Base-by-base conservation (phyloP, 2,888 invertebrate genomes). In the Micropterix aruncella region DNA sequence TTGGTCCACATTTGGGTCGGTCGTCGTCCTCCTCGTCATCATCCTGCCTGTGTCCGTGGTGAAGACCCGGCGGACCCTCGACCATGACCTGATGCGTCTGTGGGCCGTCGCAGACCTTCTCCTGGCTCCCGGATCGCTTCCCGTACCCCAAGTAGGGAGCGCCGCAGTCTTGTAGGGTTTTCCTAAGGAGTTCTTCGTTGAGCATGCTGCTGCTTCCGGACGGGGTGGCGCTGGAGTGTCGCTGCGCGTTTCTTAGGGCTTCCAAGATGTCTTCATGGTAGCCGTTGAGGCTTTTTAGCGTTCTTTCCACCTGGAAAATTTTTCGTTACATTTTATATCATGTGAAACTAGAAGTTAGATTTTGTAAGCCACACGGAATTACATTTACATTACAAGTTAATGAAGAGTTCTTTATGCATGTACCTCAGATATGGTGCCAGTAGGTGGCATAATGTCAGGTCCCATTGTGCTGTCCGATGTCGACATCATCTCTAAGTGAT, bases 261-360 rank as follows among this genome's bases (percentile, higher is more conserved):
- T 89, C 89, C 53, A 93, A 74, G 55, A 93, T 86, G 59, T 90
- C 88, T 58, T 91, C 92, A 63, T 92, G 92, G 66, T 93, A 93
- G 38, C 91, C 92, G 60, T 91, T 90, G 38, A 92, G 73, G 48
- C 84, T 86, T 72, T 87, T 86, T n/a, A 90, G 71, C n/a, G 81
- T 83, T 42, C 82, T 68, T 57, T 84, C 83, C 5, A 38, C 38
- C 9, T 36, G 36, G 36, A 36, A 7, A 38, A 38, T 38, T 5
- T 38, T 5, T 14, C 14, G 7, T 36, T 36, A 36, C 7, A n/a
- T n/a, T n/a, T n/a, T n/a, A n/a, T n/a, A n/a, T n/a, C n/a, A n/a
- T n/a, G n/a, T n/a, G n/a, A n/a, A n/a, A n/a, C n/a, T n/a, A n/a
- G n/a, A n/a, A n/a, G n/a, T n/a, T n/a, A n/a, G n/a, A n/a, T n/a